Evolutionary conservation across 1,140 invertebrate species (phyloP), one percentile per base, ranked within the genome.

Genomic region (Heliothis virescens): DNA sequence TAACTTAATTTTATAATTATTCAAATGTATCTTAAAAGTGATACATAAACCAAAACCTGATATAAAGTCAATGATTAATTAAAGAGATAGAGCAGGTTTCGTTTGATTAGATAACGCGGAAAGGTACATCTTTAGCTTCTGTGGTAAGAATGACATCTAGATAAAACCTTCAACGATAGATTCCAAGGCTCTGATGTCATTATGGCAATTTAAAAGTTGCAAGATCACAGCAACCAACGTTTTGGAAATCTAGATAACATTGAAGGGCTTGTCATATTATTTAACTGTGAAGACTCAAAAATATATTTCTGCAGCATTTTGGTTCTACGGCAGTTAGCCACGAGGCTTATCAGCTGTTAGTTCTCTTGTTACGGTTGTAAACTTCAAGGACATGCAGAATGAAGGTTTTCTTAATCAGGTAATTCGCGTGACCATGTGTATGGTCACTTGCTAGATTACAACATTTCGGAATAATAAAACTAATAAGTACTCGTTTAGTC

Each of bases 311-410:
- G 21, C 21, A 29, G 57, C 9, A 59, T 26, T 60, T 13, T 10
- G 4, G 18, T 12, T 18, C 26, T 13, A 21, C 55, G 18, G 21
- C 26, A 5, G 2, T 13, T 29, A 13, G 16, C 57, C 26, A 26
- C 10, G 11, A 21, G 10, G 21, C 57, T 60, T 21, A 59, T 59
- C 18, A 26, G 18, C 57, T 16, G 3, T 59, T 26, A 59, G 11
- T 60, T 60, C 26, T 59, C 55, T 60, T 60, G 21, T 60, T 26
- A 60, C 26, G 57, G 57, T 60, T 60, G 13, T 60, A 12, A 60
- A 60, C 26, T 26, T 15, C 57, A 60, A 18, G 57, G 57, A 60
- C 21, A 29, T 60, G 4, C 16, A 60, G 57, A 60, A 13, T 13
- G 57, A 59, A 3, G 10, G 18, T n/a, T 59, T 59, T 59, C 21